Base-by-base conservation (phyloP, 92 coral and sea anemone species). In the Zoanthus sansibaricus region DNA sequence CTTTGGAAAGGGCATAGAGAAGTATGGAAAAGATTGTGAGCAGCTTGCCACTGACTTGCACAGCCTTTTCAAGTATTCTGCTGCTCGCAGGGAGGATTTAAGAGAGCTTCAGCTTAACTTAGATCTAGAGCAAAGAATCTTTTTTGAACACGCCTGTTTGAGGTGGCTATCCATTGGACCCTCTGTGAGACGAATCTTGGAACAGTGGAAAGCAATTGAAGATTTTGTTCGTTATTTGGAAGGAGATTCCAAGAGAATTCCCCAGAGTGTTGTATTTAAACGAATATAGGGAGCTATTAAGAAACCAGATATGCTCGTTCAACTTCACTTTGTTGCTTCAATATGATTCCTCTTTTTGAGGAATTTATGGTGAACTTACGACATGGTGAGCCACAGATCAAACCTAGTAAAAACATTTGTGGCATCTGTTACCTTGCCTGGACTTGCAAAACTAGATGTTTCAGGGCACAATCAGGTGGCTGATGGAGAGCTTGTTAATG, bases 41-140 rank as follows among this genome's bases (percentile, higher is more conserved):
- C 25, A 25, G 25, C 25, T 25, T 25, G 0, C 25, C 42, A 37
- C 46, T 32, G 82, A 86, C 69, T 47, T 78, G 78, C 73, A 78
- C 82, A 70, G 79, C 77, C 86, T 87, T 87, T 87, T 79, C 30
- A 87, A 79, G 42, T 87, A 87, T 78, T 70, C 75, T 17, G 87
- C 90, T 54, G 90, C 87, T 42, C 79, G 82, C 47, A 66, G 87
- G 74, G 77, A 80, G 77, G 83, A 82, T 11, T 72, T 13, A 14
- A 44, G 55, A 18, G 54, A 72, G 3, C 77, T 72, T 42, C 77
- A 72, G 55, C 25, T 25, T 25, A 25, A 25, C 77, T 72, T 72
- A 18, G 77, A 72, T 20, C 49, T 71, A 33, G 51, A 71, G 48
- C 49, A 71, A 31, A 71, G 46, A 71, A 45, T 71, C 49, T 71